A percentile compares a stretch with the other conserved stretches of the same genome.
Evolutionary conservation across 2,113 vertebrate species (phyloP).

Genomic region (Jaculus jaculus): DNA sequence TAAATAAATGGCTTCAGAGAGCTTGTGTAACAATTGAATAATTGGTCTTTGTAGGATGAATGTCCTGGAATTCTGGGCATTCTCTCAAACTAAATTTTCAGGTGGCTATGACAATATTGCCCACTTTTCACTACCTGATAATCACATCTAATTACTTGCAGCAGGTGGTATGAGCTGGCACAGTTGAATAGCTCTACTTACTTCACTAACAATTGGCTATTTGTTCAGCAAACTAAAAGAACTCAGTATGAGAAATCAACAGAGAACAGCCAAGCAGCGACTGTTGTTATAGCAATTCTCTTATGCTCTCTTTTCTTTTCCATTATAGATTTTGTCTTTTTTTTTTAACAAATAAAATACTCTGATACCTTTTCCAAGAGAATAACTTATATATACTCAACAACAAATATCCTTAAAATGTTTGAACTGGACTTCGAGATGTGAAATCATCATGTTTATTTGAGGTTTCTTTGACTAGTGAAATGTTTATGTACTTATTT

Average conservation of each 20-base stretch:
- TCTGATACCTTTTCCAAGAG: not conserved
- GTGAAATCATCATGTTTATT: not conserved
- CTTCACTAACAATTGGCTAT: constrained; percentile 43
- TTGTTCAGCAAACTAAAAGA: constrained; percentile 57
- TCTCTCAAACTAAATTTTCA: constrained; percentile 47
- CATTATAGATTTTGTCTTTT: not conserved
- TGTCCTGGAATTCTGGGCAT: constrained; percentile 60
- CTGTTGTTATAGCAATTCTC: constrained; percentile 20
- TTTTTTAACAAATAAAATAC: not conserved
- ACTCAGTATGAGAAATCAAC: constrained; percentile 47
- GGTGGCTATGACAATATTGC: constrained; percentile 43
- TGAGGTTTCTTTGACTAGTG: not conserved
- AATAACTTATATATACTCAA: not conserved
- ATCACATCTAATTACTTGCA: constrained; percentile 53
- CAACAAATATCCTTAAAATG: not conserved
- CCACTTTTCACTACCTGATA: constrained; percentile 57
- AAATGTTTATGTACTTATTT: not conserved
- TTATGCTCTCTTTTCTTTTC: not conserved
- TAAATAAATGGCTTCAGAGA: constrained; percentile 53
- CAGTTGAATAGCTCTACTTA: constrained; percentile 6
- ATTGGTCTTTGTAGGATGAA: constrained; percentile 53
- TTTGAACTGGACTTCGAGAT: not conserved
- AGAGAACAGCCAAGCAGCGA: constrained; percentile 6
- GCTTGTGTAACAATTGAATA: not conserved
- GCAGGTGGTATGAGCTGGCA: constrained; percentile 46